Conservation (phyloP, 2,113 vertebrate species). For the Albula glossodonta region DNA sequence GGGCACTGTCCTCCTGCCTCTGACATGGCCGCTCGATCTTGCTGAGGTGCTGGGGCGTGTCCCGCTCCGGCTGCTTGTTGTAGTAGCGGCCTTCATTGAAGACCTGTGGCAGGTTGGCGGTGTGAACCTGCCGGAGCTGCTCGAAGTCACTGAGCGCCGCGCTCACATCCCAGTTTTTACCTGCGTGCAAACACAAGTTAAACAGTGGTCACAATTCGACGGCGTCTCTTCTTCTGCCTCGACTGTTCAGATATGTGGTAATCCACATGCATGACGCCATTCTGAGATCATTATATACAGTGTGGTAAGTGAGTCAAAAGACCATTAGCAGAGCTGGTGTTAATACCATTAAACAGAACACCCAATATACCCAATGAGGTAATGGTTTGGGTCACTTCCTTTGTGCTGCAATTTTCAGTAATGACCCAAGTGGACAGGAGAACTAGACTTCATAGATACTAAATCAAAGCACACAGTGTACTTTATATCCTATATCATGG, state of each 20-base stretch:
- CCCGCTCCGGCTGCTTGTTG: conserved; percentile 73
- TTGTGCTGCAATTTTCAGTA: not conserved
- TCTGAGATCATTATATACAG: too few relatives aligned
- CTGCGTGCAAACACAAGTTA: conserved; percentile 56
- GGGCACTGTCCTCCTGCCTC: conserved; percentile 86
- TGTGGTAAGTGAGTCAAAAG: not conserved
- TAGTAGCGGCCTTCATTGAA: conserved; percentile 89
- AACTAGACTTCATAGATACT: not conserved
- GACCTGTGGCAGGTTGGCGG: conserved; percentile 88
- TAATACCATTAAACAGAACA: not conserved
- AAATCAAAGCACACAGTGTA: not conserved
- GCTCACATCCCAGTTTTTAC: conserved; percentile 98
- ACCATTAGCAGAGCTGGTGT: not conserved
- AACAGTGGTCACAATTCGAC: not conserved
- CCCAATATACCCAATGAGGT: not conserved
- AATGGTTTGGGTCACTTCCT: not conserved
- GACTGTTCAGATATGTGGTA: too few relatives aligned
- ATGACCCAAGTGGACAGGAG: not conserved
- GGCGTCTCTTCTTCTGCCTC: too few relatives aligned
- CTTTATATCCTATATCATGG: not conserved
- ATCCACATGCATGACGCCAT: too few relatives aligned
- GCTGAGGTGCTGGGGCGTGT: conserved; percentile 77
- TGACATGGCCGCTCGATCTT: conserved; percentile 75
- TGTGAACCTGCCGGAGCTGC: conserved; percentile 94
- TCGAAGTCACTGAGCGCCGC: conserved; percentile 94